A percentile compares a stretch with the other conserved stretches of the same genome.
Conservation (phyloP, 2,888 invertebrate genomes). For the Spicauda simplicius region DNA sequence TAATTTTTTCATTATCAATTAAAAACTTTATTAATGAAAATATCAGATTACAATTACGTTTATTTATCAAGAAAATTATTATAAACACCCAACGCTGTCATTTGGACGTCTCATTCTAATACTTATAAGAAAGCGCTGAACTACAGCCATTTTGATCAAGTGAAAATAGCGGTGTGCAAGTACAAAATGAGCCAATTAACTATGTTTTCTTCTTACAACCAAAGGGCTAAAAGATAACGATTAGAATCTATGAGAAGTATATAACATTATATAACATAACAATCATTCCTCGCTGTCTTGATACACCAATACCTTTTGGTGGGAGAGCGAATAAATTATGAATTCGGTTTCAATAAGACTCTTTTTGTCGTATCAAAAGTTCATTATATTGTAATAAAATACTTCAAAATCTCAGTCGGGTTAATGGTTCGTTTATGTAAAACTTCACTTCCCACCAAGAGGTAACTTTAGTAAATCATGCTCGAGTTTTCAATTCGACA, state of each 20-base stretch:
- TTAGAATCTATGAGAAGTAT: background rate
- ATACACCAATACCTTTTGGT: background rate
- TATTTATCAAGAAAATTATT: background rate
- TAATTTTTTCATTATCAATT: too few species aligned
- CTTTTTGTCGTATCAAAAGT: background rate
- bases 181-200: background rate
- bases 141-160: background rate
- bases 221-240: background rate
- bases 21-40: background rate
- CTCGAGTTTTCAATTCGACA: background rate
- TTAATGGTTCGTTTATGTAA: conserved; percentile 13
- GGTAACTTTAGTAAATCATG: too few species aligned
- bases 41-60: background rate
- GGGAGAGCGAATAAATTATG: background rate
- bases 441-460: background rate
- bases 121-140: background rate
- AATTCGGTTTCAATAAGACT: background rate
- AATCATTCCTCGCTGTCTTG: background rate
- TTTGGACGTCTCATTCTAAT: background rate
- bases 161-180: background rate
- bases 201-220: background rate
- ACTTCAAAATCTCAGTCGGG: background rate
- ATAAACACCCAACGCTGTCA: background rate
- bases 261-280: background rate
- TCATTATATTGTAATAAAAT: background rate